Evolutionary conservation across 37 sponge, comb jelly and placozoan species (phyloP), one percentile per base, ranked within the genome.

Genomic region (Diacarnus erythraeanus): DNA sequence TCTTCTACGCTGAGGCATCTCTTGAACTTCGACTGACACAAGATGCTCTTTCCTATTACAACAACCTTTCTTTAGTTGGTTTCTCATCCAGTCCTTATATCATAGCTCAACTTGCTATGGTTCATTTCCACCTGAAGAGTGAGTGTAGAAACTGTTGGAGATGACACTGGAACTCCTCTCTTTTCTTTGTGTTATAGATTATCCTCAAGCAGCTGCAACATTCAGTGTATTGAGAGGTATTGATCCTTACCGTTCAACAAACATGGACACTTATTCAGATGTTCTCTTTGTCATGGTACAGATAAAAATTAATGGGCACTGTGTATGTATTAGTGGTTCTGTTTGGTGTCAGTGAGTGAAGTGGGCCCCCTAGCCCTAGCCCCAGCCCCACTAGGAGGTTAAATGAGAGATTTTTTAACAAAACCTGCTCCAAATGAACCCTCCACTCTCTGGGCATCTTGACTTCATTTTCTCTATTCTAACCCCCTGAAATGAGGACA

Each of bases 281-380:
- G 77, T 94, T 1, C 85, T 97, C 54, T 97, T 87, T 91, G 97
- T 97, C 29, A 91, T 88, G 88, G 97, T 95, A 67, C 35, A n/a
- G n/a, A n/a, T n/a, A n/a, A n/a, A n/a, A n/a, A n/a, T n/a, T n/a
- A n/a, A n/a, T n/a, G n/a, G n/a, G n/a, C n/a, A n/a, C n/a, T n/a
- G n/a, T n/a, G n/a, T n/a, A n/a, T n/a, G n/a, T n/a, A n/a, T n/a
- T n/a, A n/a, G n/a, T n/a, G n/a, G n/a, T n/a, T n/a, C n/a, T n/a
- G n/a, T n/a, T n/a, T n/a, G n/a, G n/a, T n/a, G n/a, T n/a, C n/a
- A n/a, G n/a, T n/a, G 56, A 54, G 56, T 54, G 17, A 54, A 54
- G 56, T n/a, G n/a, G n/a, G n/a, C n/a, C n/a, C n/a, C n/a, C n/a
- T n/a, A n/a, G n/a, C n/a, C n/a, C n/a, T n/a, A n/a, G n/a, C n/a